phyloP scores from a whole-genome alignment of 30 jellyfish, hydroid and myxozoan genomes.

The Aurelia sp. region DNA sequence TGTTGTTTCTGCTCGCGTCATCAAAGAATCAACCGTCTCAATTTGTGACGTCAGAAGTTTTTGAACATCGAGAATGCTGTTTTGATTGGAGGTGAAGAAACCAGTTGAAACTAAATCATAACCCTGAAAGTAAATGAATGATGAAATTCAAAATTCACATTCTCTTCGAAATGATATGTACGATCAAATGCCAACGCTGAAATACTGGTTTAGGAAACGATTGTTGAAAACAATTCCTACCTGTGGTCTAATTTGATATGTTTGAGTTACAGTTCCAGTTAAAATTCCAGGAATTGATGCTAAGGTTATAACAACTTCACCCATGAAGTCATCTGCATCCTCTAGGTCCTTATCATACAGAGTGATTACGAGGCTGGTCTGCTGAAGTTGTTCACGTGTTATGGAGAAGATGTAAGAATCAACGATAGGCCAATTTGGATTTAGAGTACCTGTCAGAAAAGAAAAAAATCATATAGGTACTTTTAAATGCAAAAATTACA shows the following conservation, averaged over 20 bases:
- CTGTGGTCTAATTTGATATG: conserved; percentile 74
- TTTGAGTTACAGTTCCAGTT: conserved; percentile 60
- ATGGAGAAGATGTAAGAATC: conserved; percentile 67
- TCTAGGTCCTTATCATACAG: conserved; percentile 68
- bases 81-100: conserved; percentile 61
- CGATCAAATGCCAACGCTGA: too few species aligned
- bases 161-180: too few species aligned
- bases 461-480: not conserved
- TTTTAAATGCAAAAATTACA: too few species aligned
- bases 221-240: conserved; percentile 4
- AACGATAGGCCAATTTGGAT: conserved; percentile 84
- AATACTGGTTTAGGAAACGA: too few species aligned
- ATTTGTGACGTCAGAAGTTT: conserved; percentile 68
- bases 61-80: conserved; percentile 83
- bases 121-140: conserved; percentile 51
- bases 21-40: conserved; percentile 44
- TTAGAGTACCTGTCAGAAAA: conserved; percentile 67
- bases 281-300: conserved; percentile 70
- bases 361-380: conserved; percentile 63
- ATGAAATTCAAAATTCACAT: too few species aligned
- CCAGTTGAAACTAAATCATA: conserved; percentile 74
- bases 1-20: conserved; percentile 74
- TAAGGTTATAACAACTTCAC: conserved; percentile 85
- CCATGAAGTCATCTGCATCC: conserved; percentile 91
- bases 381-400: conserved; percentile 69